Percentiles rank a stretch among this genome's conserved stretches.
phyloP scores from a whole-genome alignment of 2,797 vertebrate species.

The Cyclura pinguis region DNA sequence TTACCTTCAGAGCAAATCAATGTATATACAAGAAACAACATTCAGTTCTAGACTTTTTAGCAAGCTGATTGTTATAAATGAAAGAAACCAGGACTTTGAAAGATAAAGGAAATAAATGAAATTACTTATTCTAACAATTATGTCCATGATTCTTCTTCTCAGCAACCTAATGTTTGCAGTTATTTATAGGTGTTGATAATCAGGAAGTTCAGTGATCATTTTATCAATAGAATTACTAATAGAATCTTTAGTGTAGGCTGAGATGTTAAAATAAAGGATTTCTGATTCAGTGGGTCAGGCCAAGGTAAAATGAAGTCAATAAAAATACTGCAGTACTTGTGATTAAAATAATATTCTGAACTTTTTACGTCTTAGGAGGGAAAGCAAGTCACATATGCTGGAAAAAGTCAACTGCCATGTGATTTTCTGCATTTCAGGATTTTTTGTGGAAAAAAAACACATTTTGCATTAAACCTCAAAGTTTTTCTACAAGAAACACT shows the following conservation, averaged over 20 bases:
- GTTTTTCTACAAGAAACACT: no score
- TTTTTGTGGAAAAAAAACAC: no score
- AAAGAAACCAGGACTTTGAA: slow-evolving; percentile 28
- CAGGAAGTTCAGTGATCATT: neutral
- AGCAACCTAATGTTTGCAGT: neutral
- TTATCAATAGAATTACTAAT: neutral
- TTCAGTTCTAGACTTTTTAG: neutral
- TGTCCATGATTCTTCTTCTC: neutral
- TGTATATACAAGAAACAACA: neutral
- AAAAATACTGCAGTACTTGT: neutral
- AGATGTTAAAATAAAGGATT: neutral
- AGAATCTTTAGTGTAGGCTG: neutral
- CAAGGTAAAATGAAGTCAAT: neutral
- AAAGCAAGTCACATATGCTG: no score
- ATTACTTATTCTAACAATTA: neutral
- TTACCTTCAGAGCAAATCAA: neutral
- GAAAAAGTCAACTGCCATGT: no score
- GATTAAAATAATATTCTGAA: no score
- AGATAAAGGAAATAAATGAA: slow-evolving; percentile 65
- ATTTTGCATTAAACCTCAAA: no score
- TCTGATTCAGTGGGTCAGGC: neutral
- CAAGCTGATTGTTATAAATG: neutral
- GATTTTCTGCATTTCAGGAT: no score
- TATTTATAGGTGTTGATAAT: neutral
- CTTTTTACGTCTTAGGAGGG: no score